These are phyloP conservation scores for Promerops cafer DNA, from an alignment of 2,113 vertebrate genomes.

Conservation along the genomic window DNA sequence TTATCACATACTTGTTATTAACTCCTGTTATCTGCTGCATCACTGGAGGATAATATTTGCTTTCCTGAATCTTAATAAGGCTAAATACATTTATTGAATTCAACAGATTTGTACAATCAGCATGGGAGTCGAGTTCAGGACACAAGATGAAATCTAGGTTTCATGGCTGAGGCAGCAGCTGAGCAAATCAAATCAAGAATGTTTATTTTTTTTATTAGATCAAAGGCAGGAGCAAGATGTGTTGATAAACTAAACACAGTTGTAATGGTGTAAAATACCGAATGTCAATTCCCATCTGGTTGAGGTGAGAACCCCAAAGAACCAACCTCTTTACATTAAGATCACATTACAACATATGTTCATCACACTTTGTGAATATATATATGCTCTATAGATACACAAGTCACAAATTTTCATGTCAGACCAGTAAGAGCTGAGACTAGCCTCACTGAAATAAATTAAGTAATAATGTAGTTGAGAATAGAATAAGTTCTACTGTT, in stretches of 20 bases:
- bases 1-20: slow-evolving; percentile 56
- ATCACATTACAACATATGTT: slow-evolving; percentile 19
- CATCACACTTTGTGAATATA: background rate
- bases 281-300: slow-evolving; percentile 28
- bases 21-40: slow-evolving; percentile 48
- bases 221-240: slow-evolving; percentile 30
- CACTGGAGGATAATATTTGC: slow-evolving; percentile 60
- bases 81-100: slow-evolving; percentile 45
- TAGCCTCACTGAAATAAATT: background rate
- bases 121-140: slow-evolving; percentile 29
- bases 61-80: slow-evolving; percentile 54
- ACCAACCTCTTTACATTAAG: slow-evolving; percentile 13
- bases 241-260: slow-evolving; percentile 40
- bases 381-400: background rate
- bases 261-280: slow-evolving; percentile 10
- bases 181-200: slow-evolving; percentile 56
- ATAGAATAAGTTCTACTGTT: background rate
- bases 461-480: background rate
- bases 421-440: background rate
- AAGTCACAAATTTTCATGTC: background rate
- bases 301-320: slow-evolving; percentile 44
- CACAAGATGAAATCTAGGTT: slow-evolving; percentile 25
- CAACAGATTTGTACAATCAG: slow-evolving; percentile 41
- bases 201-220: slow-evolving; percentile 46
- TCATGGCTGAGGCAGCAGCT: slow-evolving; percentile 33